Conservation (phyloP, 2,113 vertebrate species). For the Oreochromis spilurus region DNA sequence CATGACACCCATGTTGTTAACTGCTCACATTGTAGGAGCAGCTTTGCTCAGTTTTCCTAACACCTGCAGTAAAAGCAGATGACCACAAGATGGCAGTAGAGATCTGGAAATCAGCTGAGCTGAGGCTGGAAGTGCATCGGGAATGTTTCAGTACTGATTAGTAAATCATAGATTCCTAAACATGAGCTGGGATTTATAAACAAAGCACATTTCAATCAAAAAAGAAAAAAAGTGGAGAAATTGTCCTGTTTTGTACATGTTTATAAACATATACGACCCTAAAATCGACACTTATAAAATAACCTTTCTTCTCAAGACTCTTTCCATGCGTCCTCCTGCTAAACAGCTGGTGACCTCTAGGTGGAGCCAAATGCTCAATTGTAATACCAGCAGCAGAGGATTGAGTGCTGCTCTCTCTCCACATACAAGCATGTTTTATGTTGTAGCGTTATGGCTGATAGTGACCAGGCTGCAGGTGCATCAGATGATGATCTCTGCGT, state of each 20-base stretch:
- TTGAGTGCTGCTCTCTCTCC: not conserved
- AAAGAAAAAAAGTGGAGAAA: not conserved
- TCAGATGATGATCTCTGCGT: not conserved
- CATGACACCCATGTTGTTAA: not conserved
- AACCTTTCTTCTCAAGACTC: not conserved
- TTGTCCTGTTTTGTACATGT: not conserved
- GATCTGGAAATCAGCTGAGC: not conserved
- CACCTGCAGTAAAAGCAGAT: not conserved
- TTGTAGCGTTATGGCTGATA: not conserved
- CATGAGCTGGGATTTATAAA: not conserved
- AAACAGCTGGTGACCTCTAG: slow-evolving; percentile 12
- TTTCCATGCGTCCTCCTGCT: not conserved
- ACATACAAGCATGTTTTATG: not conserved
- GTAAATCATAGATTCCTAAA: not conserved
- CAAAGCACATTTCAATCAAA: not conserved
- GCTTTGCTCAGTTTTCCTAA: not conserved
- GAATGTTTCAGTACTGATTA: not conserved
- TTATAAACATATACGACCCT: not conserved
- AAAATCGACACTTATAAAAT: not conserved
- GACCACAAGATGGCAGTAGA: slow-evolving; percentile 52
- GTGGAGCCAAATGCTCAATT: slow-evolving; percentile 53
- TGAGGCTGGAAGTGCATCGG: not conserved
- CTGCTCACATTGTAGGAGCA: not conserved
- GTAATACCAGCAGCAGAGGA: not conserved
- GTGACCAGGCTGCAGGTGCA: not conserved